Percentiles rank a stretch among this genome's conserved stretches.
phyloP scores from a whole-genome alignment of 1,140 invertebrate genomes.

The Bactericera cockerelli region DNA sequence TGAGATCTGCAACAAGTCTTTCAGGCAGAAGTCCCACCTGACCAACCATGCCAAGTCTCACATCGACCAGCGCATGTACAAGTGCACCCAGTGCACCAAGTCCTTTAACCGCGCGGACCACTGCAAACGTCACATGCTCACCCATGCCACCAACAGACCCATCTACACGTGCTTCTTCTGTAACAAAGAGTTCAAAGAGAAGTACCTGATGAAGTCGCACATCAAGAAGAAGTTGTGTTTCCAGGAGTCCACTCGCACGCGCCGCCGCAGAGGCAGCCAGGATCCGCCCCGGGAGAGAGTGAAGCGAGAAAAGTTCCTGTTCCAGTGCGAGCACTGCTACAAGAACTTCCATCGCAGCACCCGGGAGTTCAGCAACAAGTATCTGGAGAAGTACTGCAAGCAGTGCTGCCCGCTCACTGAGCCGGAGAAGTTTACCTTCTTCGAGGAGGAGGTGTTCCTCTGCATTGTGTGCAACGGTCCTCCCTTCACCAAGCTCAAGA shows the following conservation, averaged over 20 bases:
- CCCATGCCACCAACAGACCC: neutral
- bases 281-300: neutral
- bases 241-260: neutral
- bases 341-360: slow-evolving; percentile 4
- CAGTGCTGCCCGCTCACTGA: neutral
- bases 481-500: slow-evolving; percentile 2
- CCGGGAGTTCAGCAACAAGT: neutral
- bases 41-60: slow-evolving; percentile 43
- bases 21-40: slow-evolving; percentile 41
- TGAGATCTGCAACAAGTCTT: slow-evolving; percentile 30
- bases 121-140: slow-evolving; percentile 5
- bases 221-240: slow-evolving; percentile 6
- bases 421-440: neutral
- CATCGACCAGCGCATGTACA: neutral
- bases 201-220: neutral
- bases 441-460: neutral
- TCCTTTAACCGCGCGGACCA: slow-evolving; percentile 21
- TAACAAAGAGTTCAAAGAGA: slow-evolving; percentile 4
- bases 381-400: neutral
- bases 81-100: slow-evolving; percentile 26
- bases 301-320: neutral
- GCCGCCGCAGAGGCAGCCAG: neutral
- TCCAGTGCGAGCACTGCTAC: slow-evolving; percentile 3
- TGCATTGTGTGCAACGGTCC: neutral
- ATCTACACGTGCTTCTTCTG: slow-evolving; percentile 6